Base-by-base conservation (phyloP, 2,113 vertebrate genomes). In the Nerophis lumbriciformis region DNA sequence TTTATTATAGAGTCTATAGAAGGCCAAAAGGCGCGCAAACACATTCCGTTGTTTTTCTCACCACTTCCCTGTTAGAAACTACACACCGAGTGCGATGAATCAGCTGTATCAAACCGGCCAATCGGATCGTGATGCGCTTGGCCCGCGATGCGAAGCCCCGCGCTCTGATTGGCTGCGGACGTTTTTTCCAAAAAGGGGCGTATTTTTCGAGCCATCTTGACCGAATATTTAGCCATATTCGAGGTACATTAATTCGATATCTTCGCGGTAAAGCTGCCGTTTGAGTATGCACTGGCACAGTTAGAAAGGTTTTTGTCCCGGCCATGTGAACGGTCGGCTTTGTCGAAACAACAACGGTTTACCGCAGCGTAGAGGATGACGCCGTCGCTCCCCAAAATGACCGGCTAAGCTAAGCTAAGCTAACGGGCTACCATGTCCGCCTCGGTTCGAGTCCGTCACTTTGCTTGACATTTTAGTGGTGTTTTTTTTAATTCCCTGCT, bases 151-250 rank as follows among this genome's bases (percentile, higher is more conserved):
- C 49, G 50, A 50, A 65, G 72, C 68, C 9, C 39, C 14, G 57
- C 39, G 53, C 54, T 60, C 8, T 61, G 9, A 82, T 83, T 87
- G 87, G 84, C 76, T 77, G 72, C 67, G 75, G 61, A 67, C 76
- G 4, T 21, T 69, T 82, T 85, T 85, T 87, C 71, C 66, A 71
- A 88, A 72, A 88, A 87, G 87, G 88, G 88, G 88, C 86, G 88
- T 89, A 86, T 89, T 89, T 90, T 89, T 87, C 83, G 85, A 87
- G 82, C 86, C 87, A 89, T 88, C 80, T 90, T 88, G 85, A 88
- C 89, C 81, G 88, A 87, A 89, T 87, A 90, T 87, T 85, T 88
- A 86, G 85, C 85, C 75, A 72, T 68, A 83, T 87, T 80, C 75
- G 81, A 84, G 81, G 75, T 76, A 79, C 80, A 86, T 84, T 85